A percentile compares a stretch with the other conserved stretches of the same genome.
phyloP scores from a whole-genome alignment of 2,888 invertebrate genomes.

The Agrilus cyanescens region DNA sequence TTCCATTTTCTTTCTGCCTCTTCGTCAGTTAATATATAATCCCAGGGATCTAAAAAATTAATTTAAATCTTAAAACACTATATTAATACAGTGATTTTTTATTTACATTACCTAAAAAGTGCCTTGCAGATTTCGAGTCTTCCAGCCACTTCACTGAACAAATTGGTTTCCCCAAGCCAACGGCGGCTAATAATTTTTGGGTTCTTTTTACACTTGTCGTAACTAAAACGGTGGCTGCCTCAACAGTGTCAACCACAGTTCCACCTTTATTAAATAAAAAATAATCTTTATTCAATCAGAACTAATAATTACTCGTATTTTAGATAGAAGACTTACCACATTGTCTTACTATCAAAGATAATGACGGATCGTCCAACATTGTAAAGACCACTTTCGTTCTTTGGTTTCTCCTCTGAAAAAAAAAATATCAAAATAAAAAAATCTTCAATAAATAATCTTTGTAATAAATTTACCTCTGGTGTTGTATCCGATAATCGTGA shows the following conservation, averaged over 20 bases:
- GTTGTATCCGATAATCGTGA: not conserved
- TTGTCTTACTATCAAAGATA: constrained; percentile 26
- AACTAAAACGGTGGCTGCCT: constrained; percentile 41
- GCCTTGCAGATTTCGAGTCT: constrained; percentile 24
- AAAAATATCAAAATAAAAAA: constrained; percentile 6
- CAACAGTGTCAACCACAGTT: constrained; percentile 36
- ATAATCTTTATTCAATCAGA: not conserved
- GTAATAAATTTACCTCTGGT: constrained; percentile 12
- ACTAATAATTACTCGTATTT: not conserved
- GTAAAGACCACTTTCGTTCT: constrained; percentile 34
- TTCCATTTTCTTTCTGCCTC: constrained; percentile 40
- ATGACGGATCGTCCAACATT: constrained; percentile 30
- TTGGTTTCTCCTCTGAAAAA: constrained; percentile 23
- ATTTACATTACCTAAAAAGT: constrained; percentile 26
- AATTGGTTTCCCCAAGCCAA: constrained; percentile 48
- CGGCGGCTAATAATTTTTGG: constrained; percentile 46
- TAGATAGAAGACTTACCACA: constrained; percentile 21
- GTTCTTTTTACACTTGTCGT: constrained; percentile 45
- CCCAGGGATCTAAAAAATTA: constrained; percentile 43
- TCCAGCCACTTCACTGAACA: constrained; percentile 35
- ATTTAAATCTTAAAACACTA: not conserved
- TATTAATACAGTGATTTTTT: not conserved
- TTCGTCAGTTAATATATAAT: constrained; percentile 39
- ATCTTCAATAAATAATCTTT: constrained; percentile 4
- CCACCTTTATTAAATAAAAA: constrained; percentile 35